phyloP scores from a whole-genome alignment of 1,140 invertebrate genomes.

The Diachasmimorpha longicaudata region DNA sequence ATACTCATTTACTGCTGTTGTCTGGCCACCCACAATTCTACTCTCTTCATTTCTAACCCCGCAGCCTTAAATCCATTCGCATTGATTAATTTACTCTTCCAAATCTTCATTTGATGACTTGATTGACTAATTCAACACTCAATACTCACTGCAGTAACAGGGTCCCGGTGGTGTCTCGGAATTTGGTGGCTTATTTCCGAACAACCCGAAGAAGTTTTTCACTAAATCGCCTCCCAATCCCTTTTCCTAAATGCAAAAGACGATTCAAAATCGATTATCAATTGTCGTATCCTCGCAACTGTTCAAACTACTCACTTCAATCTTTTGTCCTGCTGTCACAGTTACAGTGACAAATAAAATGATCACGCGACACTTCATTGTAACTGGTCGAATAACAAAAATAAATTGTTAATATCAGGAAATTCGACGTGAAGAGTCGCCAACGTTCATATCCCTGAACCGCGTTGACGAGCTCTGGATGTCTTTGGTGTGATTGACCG shows the following conservation, averaged over 20 bases:
- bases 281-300: slow-evolving; percentile 5
- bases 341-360: neutral
- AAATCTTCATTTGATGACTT: neutral
- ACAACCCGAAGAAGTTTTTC: slow-evolving; percentile 54
- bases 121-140: neutral
- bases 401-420: neutral
- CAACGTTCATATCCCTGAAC: neutral
- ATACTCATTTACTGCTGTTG: slow-evolving; percentile 76
- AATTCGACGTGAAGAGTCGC: neutral
- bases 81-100: neutral
- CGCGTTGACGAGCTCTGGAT: neutral
- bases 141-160: slow-evolving; percentile 55
- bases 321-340: neutral
- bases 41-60: slow-evolving; percentile 79
- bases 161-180: slow-evolving; percentile 27
- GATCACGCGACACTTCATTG: slow-evolving; percentile 23
- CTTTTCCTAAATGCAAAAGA: slow-evolving; percentile 27
- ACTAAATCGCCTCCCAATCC: slow-evolving; percentile 22
- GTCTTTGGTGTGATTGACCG: slow-evolving; percentile 1
- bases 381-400: neutral
- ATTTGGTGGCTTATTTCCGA: slow-evolving; percentile 50
- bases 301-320: slow-evolving; percentile 22
- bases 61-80: slow-evolving; percentile 67
- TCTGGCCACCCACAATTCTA: slow-evolving; percentile 78
- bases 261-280: neutral